These are phyloP conservation scores for Sylvicola cinctus DNA, from an alignment of 2,888 invertebrate genomes.

Conservation along the genomic window DNA sequence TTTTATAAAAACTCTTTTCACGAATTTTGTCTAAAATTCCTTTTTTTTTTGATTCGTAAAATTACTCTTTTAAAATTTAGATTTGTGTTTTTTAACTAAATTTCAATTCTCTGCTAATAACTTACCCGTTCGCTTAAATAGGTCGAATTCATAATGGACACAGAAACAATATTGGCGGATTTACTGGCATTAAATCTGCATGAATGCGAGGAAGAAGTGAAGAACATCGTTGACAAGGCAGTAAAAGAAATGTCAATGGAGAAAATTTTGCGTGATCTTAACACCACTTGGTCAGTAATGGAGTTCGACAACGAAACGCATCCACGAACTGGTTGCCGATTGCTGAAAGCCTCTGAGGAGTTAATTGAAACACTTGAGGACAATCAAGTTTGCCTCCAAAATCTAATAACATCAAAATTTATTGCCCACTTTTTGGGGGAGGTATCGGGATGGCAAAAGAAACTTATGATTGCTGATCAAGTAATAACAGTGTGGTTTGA, in stretches of 20 bases:
- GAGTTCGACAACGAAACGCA: slow-evolving; percentile 84
- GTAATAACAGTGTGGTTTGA: slow-evolving; percentile 86
- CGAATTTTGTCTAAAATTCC: too few species aligned
- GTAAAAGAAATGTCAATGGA: slow-evolving; percentile 99
- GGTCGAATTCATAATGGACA: slow-evolving; percentile 89
- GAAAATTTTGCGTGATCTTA: slow-evolving; percentile 73
- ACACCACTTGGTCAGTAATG: slow-evolving; percentile 78
- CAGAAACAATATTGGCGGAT: slow-evolving; percentile 79
- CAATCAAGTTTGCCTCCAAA: slow-evolving; percentile 89
- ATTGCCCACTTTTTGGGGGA: slow-evolving; percentile 89
- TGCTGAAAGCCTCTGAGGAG: slow-evolving; percentile 83
- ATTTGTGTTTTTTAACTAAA: too few species aligned
- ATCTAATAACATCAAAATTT: slow-evolving; percentile 90
- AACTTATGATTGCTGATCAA: slow-evolving; percentile 81
- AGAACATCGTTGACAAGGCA: slow-evolving; percentile 93
- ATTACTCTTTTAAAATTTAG: too few species aligned
- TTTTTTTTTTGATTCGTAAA: too few species aligned
- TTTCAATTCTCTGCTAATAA: too few species aligned
- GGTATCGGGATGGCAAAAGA: slow-evolving; percentile 86
- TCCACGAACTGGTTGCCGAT: slow-evolving; percentile 62
- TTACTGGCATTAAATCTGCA: slow-evolving; percentile 79
- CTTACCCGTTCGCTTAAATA: slow-evolving; percentile 17
- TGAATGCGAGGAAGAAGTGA: slow-evolving; percentile 93
- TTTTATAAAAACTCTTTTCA: too few species aligned
- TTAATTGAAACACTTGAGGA: slow-evolving; percentile 93